Conservation (phyloP, 1,140 invertebrate species). For the Aricia agestis region DNA sequence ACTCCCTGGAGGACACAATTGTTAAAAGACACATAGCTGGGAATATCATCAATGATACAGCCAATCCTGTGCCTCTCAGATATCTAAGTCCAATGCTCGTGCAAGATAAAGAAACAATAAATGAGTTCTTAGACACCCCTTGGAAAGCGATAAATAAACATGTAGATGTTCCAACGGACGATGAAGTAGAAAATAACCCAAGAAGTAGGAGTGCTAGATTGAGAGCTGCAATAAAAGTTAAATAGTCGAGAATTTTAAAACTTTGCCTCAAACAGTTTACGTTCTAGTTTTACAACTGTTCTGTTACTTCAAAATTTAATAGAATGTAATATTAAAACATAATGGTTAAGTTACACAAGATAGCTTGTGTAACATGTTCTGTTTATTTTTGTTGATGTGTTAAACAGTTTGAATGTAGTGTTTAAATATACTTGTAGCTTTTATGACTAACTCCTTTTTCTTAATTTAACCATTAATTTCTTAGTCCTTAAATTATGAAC, state of each 20-base stretch:
- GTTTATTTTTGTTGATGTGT: too few relatives aligned
- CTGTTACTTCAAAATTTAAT: too few relatives aligned
- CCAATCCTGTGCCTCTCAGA: conserved; percentile 81
- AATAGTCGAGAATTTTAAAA: conserved; percentile 41
- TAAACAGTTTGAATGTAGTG: too few relatives aligned
- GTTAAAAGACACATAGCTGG: conserved; percentile 93
- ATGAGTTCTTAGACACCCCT: conserved; percentile 77
- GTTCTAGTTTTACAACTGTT: too few relatives aligned
- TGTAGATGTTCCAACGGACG: conserved; percentile 83
- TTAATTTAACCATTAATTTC: too few relatives aligned
- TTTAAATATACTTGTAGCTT: too few relatives aligned
- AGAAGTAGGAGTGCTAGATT: conserved; percentile 92
- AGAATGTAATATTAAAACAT: too few relatives aligned
- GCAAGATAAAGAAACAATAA: conserved; percentile 78
- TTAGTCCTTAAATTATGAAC: too few relatives aligned
- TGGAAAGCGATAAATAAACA: conserved; percentile 91
- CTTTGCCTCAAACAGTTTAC: too few relatives aligned
- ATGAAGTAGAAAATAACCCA: conserved; percentile 88
- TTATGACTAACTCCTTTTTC: too few relatives aligned
- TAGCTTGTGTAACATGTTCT: too few relatives aligned
- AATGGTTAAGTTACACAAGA: too few relatives aligned
- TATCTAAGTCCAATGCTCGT: conserved; percentile 78
- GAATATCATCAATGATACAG: conserved; percentile 81
- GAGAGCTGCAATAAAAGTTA: conserved; percentile 86
- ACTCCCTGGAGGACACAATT: conserved; percentile 96